Conservation (phyloP, 2,113 vertebrate genomes). For the Forbesichthys agassizii region DNA sequence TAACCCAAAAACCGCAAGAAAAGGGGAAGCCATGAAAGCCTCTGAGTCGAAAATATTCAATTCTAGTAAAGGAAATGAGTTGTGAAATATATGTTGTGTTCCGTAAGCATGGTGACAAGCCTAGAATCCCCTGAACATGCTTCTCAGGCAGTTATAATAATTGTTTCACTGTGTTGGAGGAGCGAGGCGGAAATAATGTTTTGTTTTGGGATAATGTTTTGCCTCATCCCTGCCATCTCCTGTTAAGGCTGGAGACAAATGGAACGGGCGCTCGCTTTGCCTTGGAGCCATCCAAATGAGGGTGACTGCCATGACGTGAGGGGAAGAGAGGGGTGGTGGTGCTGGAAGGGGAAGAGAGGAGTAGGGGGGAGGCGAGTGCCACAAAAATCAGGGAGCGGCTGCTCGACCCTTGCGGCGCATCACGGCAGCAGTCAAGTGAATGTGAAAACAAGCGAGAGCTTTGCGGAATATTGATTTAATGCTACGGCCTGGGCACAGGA, state of each 20-base stretch:
- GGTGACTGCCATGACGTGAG: slow-evolving; percentile 63
- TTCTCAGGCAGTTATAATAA: slow-evolving; percentile 64
- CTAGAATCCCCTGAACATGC: slow-evolving; percentile 46
- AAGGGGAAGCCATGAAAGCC: slow-evolving; percentile 41
- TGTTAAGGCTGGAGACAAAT: slow-evolving; percentile 64
- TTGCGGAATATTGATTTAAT: slow-evolving; percentile 95
- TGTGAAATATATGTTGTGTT: slow-evolving; percentile 53
- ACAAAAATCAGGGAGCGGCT: slow-evolving; percentile 75
- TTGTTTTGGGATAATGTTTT: slow-evolving; percentile 56
- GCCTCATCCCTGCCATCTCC: slow-evolving; percentile 56
- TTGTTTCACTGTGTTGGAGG: slow-evolving; percentile 58
- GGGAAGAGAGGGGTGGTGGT: slow-evolving; percentile 48
- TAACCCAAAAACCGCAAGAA: slow-evolving; percentile 23
- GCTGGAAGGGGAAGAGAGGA: slow-evolving; percentile 47
- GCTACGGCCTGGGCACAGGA: slow-evolving; percentile 84
- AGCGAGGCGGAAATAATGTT: slow-evolving; percentile 61
- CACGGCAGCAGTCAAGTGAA: slow-evolving; percentile 88
- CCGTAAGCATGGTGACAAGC: slow-evolving; percentile 52
- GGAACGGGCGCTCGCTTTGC: slow-evolving; percentile 54
- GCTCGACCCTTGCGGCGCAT: slow-evolving; percentile 81
- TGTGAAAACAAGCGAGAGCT: slow-evolving; percentile 88
- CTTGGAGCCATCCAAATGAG: slow-evolving; percentile 68
- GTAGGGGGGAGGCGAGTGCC: slow-evolving; percentile 66
- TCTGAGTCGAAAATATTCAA: slow-evolving; percentile 33
- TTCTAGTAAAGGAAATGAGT: slow-evolving; percentile 21